phyloP scores from a whole-genome alignment of 2,888 invertebrate genomes.

The Euplexia lucipara region DNA sequence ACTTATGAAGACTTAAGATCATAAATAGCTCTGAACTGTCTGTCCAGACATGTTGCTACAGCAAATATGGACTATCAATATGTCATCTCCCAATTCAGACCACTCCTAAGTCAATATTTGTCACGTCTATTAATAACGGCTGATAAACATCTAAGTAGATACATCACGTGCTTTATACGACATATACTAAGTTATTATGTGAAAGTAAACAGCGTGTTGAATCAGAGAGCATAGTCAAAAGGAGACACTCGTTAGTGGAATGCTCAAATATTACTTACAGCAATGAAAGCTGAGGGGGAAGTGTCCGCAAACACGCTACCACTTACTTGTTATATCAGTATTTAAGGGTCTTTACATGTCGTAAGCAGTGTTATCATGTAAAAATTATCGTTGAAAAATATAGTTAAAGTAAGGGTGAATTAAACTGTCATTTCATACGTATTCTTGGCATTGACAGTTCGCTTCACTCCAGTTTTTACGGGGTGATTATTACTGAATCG shows the following conservation, averaged over 20 bases:
- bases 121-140: neutral
- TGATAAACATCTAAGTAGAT: neutral
- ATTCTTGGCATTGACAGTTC: too few relatives aligned
- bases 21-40: neutral
- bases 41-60: neutral
- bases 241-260: neutral
- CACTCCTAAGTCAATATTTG: constrained; percentile 18
- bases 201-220: neutral
- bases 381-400: too few relatives aligned
- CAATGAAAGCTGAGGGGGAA: neutral
- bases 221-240: constrained; percentile 1
- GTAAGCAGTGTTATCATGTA: too few relatives aligned
- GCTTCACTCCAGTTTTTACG: too few relatives aligned
- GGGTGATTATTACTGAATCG: too few relatives aligned
- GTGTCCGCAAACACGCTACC: neutral
- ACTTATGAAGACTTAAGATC: neutral
- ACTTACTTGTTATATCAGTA: neutral
- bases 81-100: constrained; percentile 16
- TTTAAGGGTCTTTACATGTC: too few relatives aligned
- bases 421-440: too few relatives aligned
- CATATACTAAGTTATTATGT: neutral
- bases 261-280: neutral
- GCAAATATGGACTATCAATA: constrained; percentile 1
- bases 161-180: constrained; percentile 10
- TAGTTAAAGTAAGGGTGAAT: too few relatives aligned